These are phyloP conservation scores for Vidua chalybeata DNA, from an alignment of 2,113 vertebrate genomes.

Conservation along the genomic window DNA sequence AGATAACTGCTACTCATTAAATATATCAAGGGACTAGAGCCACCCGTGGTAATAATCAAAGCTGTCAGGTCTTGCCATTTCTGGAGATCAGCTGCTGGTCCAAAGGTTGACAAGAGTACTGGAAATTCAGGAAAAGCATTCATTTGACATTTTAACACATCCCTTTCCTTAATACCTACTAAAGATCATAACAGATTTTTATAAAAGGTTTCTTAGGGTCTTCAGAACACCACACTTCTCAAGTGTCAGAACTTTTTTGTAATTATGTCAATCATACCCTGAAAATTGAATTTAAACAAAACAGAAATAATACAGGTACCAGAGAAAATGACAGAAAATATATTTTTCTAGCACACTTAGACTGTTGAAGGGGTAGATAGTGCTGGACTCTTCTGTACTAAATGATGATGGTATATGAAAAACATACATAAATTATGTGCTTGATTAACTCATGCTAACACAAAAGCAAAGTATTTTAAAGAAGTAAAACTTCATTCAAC, in stretches of 20 bases:
- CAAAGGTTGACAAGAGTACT: background rate
- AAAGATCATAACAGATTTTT: background rate
- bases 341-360: background rate
- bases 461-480: background rate
- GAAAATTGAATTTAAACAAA: background rate
- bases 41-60: background rate
- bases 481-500: background rate
- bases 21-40: background rate
- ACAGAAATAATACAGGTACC: background rate
- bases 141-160: background rate
- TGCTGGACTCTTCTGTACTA: background rate
- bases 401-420: background rate
- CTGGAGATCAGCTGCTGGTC: background rate
- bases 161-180: background rate
- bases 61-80: background rate
- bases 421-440: background rate
- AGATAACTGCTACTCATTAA: background rate
- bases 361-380: background rate
- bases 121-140: background rate
- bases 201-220: background rate
- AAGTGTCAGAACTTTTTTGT: background rate
- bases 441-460: background rate
- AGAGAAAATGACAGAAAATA: background rate
- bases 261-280: background rate
- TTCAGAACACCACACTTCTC: rapidly evolving